Conservation (phyloP, 1,140 invertebrate genomes). For the Cydia pomonella region DNA sequence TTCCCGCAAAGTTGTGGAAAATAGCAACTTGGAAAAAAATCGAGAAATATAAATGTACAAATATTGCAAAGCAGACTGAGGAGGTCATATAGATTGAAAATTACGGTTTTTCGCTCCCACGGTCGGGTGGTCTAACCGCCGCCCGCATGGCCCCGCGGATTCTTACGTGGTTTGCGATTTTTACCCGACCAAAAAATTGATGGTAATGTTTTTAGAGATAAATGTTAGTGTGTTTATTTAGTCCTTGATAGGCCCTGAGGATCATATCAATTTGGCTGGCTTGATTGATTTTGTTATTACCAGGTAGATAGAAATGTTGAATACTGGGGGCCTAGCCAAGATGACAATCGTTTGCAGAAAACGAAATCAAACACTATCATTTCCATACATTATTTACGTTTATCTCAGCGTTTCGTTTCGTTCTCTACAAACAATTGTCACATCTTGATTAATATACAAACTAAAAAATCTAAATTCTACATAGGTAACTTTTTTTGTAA, state of each 20-base stretch:
- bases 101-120: constrained; percentile 18
- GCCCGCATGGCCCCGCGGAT: constrained; percentile 1
- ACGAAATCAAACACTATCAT: too few relatives aligned
- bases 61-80: constrained; percentile 12
- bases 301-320: too few relatives aligned
- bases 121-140: constrained; percentile 9
- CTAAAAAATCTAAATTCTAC: too few relatives aligned
- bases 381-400: too few relatives aligned
- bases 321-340: too few relatives aligned
- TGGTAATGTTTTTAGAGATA: neutral
- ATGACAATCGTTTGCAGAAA: too few relatives aligned
- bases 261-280: too few relatives aligned
- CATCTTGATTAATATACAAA: too few relatives aligned
- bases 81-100: constrained; percentile 17
- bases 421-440: too few relatives aligned
- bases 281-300: too few relatives aligned
- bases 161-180: constrained; percentile 3
- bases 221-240: constrained; percentile 1
- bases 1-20: constrained; percentile 11
- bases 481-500: too few relatives aligned
- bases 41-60: neutral
- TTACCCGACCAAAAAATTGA: neutral
- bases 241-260: neutral
- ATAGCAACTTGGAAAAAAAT: constrained; percentile 2
- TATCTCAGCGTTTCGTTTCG: too few relatives aligned